phyloP scores from a whole-genome alignment of 2,888 invertebrate species.

The Doris montereyensis region DNA sequence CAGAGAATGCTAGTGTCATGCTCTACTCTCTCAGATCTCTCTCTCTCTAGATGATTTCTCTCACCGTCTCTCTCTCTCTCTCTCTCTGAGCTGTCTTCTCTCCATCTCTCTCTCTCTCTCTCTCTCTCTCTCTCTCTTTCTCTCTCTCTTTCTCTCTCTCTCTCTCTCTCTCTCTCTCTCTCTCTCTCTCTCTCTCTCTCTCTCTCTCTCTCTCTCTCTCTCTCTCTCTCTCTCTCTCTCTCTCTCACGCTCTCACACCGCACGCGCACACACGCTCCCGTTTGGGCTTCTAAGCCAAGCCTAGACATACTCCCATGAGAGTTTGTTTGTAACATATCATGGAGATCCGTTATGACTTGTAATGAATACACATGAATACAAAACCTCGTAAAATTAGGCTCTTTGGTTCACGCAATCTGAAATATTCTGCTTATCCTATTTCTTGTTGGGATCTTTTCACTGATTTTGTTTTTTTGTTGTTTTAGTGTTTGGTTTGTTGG shows the following conservation, averaged over 20 bases:
- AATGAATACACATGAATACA: too few species aligned
- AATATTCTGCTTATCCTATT: too few species aligned
- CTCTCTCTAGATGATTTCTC: neutral
- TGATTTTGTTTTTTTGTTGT: too few species aligned
- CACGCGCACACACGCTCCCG: constrained; percentile 10
- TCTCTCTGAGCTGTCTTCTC: neutral
- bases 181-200: constrained; percentile 15
- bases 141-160: neutral
- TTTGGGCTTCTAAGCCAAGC: neutral
- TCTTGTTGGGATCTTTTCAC: too few species aligned
- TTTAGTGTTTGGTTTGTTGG: too few species aligned
- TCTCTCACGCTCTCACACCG: neutral
- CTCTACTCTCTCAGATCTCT: neutral
- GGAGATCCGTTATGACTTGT: too few species aligned
- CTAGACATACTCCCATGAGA: neutral
- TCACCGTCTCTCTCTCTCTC: neutral
- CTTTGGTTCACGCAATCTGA: too few species aligned
- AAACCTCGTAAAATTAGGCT: too few species aligned
- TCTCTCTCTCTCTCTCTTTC: neutral
- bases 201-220: neutral
- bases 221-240: constrained; percentile 1
- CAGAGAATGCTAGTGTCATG: too few species aligned
- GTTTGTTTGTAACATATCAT: too few species aligned
- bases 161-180: constrained; percentile 15
- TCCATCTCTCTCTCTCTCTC: constrained; percentile 2